These are phyloP conservation scores for Apostichopus leukothele DNA, from an alignment of 53 echinoderm and acorn worm species.

Conservation along the genomic window DNA sequence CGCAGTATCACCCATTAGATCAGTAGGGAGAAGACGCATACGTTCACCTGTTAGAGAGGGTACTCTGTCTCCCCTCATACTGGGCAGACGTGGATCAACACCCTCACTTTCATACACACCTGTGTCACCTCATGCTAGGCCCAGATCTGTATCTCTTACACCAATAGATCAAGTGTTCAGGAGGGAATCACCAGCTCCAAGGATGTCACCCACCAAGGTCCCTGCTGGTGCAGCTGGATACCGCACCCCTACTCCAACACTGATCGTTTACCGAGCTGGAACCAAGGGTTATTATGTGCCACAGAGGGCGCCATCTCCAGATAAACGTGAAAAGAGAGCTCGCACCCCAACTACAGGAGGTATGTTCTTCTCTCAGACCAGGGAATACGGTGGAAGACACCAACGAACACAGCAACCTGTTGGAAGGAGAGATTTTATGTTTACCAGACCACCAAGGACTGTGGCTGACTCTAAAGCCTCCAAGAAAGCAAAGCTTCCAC, in stretches of 20 bases:
- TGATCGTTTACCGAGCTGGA: constrained; percentile 45
- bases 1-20: constrained; percentile 16
- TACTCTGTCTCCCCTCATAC: constrained; percentile 15
- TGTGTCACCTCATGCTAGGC: constrained; percentile 21
- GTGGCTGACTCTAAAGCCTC: constrained; percentile 31
- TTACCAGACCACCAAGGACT: constrained; percentile 33
- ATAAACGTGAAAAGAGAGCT: constrained; percentile 2
- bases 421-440: constrained; percentile 44
- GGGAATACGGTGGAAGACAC: constrained; percentile 35
- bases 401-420: constrained; percentile 22
- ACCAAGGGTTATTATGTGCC: constrained; percentile 45
- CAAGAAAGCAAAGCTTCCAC: constrained; percentile 32
- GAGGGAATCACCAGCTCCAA: not conserved
- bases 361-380: constrained; percentile 11
- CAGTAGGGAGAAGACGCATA: not conserved
- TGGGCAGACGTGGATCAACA: constrained; percentile 31
- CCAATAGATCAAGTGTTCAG: constrained; percentile 14
- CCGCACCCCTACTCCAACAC: constrained; percentile 33
- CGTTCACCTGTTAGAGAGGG: constrained; percentile 14
- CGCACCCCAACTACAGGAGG: constrained; percentile 29
- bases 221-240: constrained; percentile 13
- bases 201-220: not conserved
- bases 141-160: constrained; percentile 21
- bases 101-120: constrained; percentile 38
- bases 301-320: constrained; percentile 27